Base-by-base conservation (phyloP, 1,140 invertebrate species). In the Neodiprion pinetum region DNA sequence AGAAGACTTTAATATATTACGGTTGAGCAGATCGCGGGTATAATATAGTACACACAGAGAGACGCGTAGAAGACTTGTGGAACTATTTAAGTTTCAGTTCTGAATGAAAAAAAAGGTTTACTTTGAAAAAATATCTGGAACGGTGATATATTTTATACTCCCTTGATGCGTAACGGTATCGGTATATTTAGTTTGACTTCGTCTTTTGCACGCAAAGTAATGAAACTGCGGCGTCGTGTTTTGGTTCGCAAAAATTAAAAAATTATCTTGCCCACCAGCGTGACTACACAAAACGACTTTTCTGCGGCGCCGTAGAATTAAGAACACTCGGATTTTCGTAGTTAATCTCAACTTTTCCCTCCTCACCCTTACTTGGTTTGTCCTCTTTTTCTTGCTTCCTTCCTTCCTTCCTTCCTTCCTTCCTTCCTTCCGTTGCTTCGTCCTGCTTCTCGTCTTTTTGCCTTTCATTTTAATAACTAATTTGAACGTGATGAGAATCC, bases 331-430 rank as follows among this genome's bases (percentile, higher is more conserved):
- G 28, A 40, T 40, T 40, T 40, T 40, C 53, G 53, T 61, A 61
- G 53, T 61, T 61, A 61, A 61, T 61, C n/a, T 61, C 53, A 61
- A 61, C 53, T 61, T 61, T 61, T 61, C n/a, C 53, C n/a, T 61
- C n/a, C 53, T 61, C 53, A 61, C 0, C 11, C 11, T 61, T 14
- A 61, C 53, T 61, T 61, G 53, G 53, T 61, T 40, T 17, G 53
- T 61, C 9, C n/a, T 61, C 8, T 61, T 17, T 14, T 17, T 17
- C 28, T 40, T 40, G 2, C 28, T 61, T 61, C 0, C 53, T 61
- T 61, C 53, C 53, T 61, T 61, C 53, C 53, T 61, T 61, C 53
- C 53, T 61, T 61, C 53, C 53, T 61, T 61, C 53, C 11, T 61
- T 61, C 28, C 28, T 40, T 40, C 28, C 28, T 40, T 40, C 1